Base-by-base conservation (phyloP, 2,888 invertebrate genomes). In the Pseudoips prasinana region DNA sequence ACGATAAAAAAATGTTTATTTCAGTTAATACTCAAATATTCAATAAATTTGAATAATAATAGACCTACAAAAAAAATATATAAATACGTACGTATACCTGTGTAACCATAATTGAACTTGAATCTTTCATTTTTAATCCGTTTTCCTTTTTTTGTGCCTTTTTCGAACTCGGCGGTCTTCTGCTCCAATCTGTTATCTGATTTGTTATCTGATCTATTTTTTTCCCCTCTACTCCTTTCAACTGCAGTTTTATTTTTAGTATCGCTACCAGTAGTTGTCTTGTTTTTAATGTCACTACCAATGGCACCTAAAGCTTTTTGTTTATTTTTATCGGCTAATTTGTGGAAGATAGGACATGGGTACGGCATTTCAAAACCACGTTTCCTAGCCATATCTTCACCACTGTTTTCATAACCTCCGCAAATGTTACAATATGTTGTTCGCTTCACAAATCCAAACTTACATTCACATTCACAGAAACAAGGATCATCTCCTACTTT, bases 61-160 rank as follows among this genome's bases (percentile, higher is more conserved):
- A 14, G 5, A 3, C 14, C 14, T 14, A 38, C 26, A 46, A 56
- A 54, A 46, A 52, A 53, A 44, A 48, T 30, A 35, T 29, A 8
- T 23, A 46, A 67, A 70, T 84, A 87, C 86, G 58, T 86, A 85
- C 85, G 81, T 74, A 84, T 86, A 82, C 87, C 87, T 82, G 76
- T 70, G 61, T 82, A 87, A 41, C 85, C 88, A 46, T 85, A 85
- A 37, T 86, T 83, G 49, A 83, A 87, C 67, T 83, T 79, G 52
- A 87, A 85, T 64, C 73, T 74, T 22, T 75, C 71, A 32, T 59
- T 73, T 50, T 55, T 74, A 55, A 61, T 71, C 57, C 69, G 72
- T 64, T 70, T 77, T 24, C 61, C 46, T 47, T 75, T 76, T 69
- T 73, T 79, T 45, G 33, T 14, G 19, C 72, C 71, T 64, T 69